Evolutionary conservation across 2,113 vertebrate species (phyloP), one percentile per base, ranked within the genome.

Genomic region (Parus major): DNA sequence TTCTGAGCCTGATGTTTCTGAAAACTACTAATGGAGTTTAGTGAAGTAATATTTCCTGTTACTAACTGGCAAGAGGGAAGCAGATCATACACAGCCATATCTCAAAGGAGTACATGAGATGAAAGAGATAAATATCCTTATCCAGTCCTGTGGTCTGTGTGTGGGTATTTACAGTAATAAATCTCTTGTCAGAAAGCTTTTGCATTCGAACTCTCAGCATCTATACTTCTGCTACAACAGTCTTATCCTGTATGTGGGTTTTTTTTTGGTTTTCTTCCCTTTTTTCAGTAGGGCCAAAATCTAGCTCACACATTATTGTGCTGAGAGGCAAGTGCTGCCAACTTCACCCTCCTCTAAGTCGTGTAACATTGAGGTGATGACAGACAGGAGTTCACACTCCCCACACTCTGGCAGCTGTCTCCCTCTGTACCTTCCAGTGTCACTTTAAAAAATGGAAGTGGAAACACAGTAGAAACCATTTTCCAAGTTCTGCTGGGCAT

Each of bases 1-100:
- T 97, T 95, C 82, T 92, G 73, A 76, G 68, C 73, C 82, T 96
- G 95, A 96, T 93, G 86, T 92, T 95, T 97, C 90, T 95, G 94
- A 92, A 96, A 73, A 63, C 82, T 86, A 55, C 83, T 83, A 91
- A 84, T 52, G 52, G 42, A 76, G 61, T 95, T 95, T 80, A 86
- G 91, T 84, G 92, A 85, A 95, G 89, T 90, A 78, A 50, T 95
- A 88, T 85, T 75, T 89, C 86, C 69, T 55, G 69, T 20, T 87
- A 50, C 46, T 77, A 94, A 59, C 46, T 33, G 90, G 36, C 75
- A 90, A 46, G 71, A 88, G 49, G 70, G 25, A 94, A 95, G 93
- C 59, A 85, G 64, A 84, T 82, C 85, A 78, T 50, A 42, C 73
- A 88, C 68, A 91, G 18, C 33, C 57, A 1, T 50, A 22, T 78